phyloP scores from a whole-genome alignment of 2,888 invertebrate genomes.

The Zele albiditarsus region DNA sequence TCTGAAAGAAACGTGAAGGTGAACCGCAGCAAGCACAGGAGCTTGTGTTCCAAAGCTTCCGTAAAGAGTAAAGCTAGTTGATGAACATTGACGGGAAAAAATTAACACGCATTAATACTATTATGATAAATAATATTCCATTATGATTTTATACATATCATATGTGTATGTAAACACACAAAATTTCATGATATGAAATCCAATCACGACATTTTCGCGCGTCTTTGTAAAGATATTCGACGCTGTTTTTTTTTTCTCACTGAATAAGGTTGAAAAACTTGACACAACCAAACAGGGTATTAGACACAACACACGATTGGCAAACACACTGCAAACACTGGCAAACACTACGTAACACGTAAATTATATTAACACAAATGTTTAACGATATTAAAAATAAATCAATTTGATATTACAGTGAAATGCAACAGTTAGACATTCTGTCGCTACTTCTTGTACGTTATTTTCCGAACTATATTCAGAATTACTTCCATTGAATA shows the following conservation, averaged over 20 bases:
- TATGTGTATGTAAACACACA: background rate
- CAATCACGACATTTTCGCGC: constrained; percentile 42
- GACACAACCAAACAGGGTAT: background rate
- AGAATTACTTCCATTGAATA: background rate
- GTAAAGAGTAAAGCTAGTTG: background rate
- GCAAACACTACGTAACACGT: background rate
- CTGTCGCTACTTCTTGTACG: background rate
- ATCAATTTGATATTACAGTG: background rate
- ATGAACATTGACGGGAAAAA: background rate
- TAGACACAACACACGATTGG: background rate
- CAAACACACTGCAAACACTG: constrained; percentile 14
- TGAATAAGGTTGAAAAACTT: background rate
- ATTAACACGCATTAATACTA: background rate
- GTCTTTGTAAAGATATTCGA: constrained; percentile 27
- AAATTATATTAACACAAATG: background rate
- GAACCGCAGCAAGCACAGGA: constrained; percentile 25
- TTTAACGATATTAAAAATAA: background rate
- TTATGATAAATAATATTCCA: background rate
- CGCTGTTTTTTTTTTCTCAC: constrained; percentile 33
- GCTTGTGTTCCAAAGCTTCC: background rate
- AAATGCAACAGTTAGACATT: background rate
- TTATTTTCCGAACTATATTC: background rate
- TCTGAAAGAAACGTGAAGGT: constrained; percentile 49
- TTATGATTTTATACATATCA: background rate
- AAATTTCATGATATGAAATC: constrained; percentile 21